A percentile compares a stretch with the other conserved stretches of the same genome.
Evolutionary conservation across 2,888 invertebrate genomes (phyloP).

Genomic region (Brachycybe producta): DNA sequence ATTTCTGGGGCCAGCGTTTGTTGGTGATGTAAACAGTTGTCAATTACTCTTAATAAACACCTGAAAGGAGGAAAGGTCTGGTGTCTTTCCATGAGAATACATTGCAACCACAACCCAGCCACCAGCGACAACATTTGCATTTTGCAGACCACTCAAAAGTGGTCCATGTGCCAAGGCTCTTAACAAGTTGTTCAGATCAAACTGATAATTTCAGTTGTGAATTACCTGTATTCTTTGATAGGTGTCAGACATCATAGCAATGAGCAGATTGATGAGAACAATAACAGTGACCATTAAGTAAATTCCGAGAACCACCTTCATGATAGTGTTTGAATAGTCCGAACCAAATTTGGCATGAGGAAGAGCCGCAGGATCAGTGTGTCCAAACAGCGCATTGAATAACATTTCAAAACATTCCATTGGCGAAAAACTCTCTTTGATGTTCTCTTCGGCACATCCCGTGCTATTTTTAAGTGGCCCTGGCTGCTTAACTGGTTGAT

Average conservation of each 20-base stretch:
- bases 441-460: neutral
- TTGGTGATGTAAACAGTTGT: too few species aligned
- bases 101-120: too few species aligned
- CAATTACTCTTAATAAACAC: too few species aligned
- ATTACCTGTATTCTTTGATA: conserved; percentile 73
- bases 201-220: too few species aligned
- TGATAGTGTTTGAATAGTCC: conserved; percentile 33
- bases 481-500: conserved; percentile 53
- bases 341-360: conserved; percentile 41
- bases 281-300: conserved; percentile 97
- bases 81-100: too few species aligned
- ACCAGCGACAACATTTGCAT: too few species aligned
- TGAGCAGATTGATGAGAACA: conserved; percentile 95
- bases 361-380: conserved; percentile 51
- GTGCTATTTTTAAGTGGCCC: neutral
- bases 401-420: conserved; percentile 90
- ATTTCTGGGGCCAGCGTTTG: too few species aligned
- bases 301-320: conserved; percentile 69
- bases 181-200: too few species aligned
- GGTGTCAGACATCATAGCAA: conserved; percentile 99
- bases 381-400: conserved; percentile 95
- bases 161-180: too few species aligned
- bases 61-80: too few species aligned
- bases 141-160: too few species aligned
- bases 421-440: conserved; percentile 40